Evolutionary conservation across 2,113 vertebrate species (phyloP).

Genomic region (Jaculus jaculus): DNA sequence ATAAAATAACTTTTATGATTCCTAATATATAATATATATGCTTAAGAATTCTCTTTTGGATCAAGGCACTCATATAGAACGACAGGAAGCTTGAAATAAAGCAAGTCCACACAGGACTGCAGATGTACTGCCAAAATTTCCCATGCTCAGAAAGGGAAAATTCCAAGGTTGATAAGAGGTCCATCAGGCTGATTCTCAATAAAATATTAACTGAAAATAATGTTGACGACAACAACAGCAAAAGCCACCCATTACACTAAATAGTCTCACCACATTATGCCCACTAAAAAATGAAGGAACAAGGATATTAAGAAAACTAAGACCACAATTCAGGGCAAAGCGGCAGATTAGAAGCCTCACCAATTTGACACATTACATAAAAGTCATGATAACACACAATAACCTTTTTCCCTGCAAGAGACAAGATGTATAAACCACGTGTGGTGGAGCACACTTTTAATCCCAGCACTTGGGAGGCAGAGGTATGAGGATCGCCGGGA

Average conservation of each 20-base stretch:
- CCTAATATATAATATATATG: background rate
- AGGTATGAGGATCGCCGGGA: too few relatives aligned
- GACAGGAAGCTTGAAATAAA: background rate
- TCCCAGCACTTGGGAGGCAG: too few relatives aligned
- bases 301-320: background rate
- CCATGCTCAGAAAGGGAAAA: background rate
- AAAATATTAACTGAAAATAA: background rate
- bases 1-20: constrained; percentile 26
- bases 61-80: background rate
- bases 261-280: background rate
- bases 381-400: too few relatives aligned
- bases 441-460: too few relatives aligned
- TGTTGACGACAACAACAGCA: background rate
- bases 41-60: background rate
- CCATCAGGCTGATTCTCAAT: background rate
- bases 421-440: too few relatives aligned
- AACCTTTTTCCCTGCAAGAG: too few relatives aligned
- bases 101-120: background rate
- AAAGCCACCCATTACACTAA: background rate
- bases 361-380: too few relatives aligned
- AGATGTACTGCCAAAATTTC: background rate
- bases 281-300: background rate
- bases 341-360: too few relatives aligned
- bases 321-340: background rate
- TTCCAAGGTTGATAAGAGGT: background rate